Base-by-base conservation (phyloP, 2,888 invertebrate species). In the Alentia gelatinosa region DNA sequence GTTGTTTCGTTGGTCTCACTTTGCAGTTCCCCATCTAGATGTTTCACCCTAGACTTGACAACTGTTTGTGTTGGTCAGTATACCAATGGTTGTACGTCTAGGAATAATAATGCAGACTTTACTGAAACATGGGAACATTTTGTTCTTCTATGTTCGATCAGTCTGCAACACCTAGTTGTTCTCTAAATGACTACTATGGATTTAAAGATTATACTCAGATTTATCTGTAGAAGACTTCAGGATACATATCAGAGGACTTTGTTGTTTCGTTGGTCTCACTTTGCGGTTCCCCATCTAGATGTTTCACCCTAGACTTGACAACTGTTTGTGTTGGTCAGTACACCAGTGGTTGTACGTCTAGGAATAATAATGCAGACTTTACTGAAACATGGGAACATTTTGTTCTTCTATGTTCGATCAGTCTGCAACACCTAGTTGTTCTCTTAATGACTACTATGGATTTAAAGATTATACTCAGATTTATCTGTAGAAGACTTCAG, bases 11-110 rank as follows among this genome's bases (percentile, higher is more conserved):
- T 47, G 47, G 19, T 47, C 47, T 47, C 19, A 9, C 47, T 9
- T 47, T 47, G n/a, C n/a, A n/a, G 9, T 9, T 47, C 47, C 47
- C 19, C 47, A 9, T 47, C 9, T 47, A 19, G 47, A 19, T 47
- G 4, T 79, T 7, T 4, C 26, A 5, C 50, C 83, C 86, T 86
- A 86, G 86, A 84, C 84, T 84, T 86, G 86, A 86, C 86, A 86
- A 40, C 86, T 42, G 47, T 30, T 47, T 19, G 7, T 86, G 23
- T 42, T 79, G 12, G 1, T 12, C 86, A 26, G 30, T 42, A 33
- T 86, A 35, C 47, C 42, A 30, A 19, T 50, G 47, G 86, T 30
- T 86, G 86, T 86, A 86, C 1, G 26, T 47, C 86, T 86, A 86
- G 86, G 86, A 15, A 86, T 26, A 86, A 15, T 47, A 47, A 86